Evolutionary conservation across 1,140 invertebrate species (phyloP), one percentile per base, ranked within the genome.

Genomic region (Globodera ellingtonae): DNA sequence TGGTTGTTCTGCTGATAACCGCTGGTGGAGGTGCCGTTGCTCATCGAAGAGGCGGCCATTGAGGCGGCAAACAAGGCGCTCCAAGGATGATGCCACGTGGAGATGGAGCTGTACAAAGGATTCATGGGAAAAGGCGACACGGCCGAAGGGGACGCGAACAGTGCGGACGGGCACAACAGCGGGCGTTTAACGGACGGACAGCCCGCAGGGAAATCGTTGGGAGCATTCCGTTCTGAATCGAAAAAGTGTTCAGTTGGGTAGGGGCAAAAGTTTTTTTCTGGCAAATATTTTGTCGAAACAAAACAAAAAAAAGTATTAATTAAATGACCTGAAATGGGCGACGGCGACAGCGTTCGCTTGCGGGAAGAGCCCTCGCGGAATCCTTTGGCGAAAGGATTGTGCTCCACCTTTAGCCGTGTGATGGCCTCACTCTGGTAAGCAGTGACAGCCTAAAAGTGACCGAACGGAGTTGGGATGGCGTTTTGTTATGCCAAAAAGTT

Each of bases 381-480:
- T 8, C 82, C 82, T 52, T 83, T 83, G n/a, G 82, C 82, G 62
- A 83, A 83, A 56, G 82, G 82, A 44, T 83, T 83, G 67, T 83
- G 35, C 70, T 59, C 69, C 18, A 72, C 52, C 47, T 83, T 83
- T 10, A 83, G 76, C 8, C 73, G 50, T 10, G 69, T 83, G 24
- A 83, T 66, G 1, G 69, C 59, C 8, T 83, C 47, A 56, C 70
- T 85, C 59, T 83, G 82, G 59, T 83, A 83, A 2, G 82, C 82
- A 21, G 82, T 83, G 10, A 83, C 82, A 44, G 82, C 82, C 67
- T 70, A 47, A 35, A 70, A 13, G 6, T 21, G 35, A 24, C 65
- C 56, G 66, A 24, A 66, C 0, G 35, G 3, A 35, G 35, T 35
- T 35, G 35, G 35, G 2, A 0, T 35, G 3, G 35, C 35, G 0